Evolutionary conservation across 2,113 vertebrate genomes (phyloP).

Genomic region (Barbus barbus): DNA sequence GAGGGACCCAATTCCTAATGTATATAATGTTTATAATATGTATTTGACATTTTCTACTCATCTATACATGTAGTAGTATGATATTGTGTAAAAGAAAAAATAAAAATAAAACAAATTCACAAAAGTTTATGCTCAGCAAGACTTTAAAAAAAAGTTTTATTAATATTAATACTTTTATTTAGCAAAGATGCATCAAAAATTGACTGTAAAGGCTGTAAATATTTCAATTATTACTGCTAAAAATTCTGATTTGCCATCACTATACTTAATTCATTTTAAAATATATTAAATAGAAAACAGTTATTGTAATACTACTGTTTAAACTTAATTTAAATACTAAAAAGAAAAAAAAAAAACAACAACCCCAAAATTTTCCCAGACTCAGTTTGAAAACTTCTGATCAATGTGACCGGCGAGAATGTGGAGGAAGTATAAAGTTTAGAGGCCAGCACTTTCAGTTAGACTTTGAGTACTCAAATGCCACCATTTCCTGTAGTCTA

Average conservation of each 20-base stretch:
- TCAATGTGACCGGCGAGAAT: neutral
- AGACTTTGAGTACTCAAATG: neutral
- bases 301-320: too few species aligned
- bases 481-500: conserved; percentile 14
- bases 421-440: neutral
- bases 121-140: too few species aligned
- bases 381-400: neutral
- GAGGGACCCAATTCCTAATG: neutral
- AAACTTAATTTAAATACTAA: neutral
- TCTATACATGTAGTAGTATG: neutral
- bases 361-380: neutral
- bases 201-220: too few species aligned
- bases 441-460: conserved; percentile 14
- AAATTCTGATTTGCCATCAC: neutral
- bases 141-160: too few species aligned
- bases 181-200: too few species aligned
- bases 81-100: neutral
- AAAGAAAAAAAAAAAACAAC: too few species aligned
- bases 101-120: too few species aligned
- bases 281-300: neutral
- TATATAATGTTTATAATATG: too few species aligned
- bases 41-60: neutral
- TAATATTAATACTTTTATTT: too few species aligned
- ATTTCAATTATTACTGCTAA: too few species aligned
- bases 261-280: neutral